A percentile compares a stretch with the other conserved stretches of the same genome.
Conservation (phyloP, 1,140 invertebrate species). For the Cydia strobilella region DNA sequence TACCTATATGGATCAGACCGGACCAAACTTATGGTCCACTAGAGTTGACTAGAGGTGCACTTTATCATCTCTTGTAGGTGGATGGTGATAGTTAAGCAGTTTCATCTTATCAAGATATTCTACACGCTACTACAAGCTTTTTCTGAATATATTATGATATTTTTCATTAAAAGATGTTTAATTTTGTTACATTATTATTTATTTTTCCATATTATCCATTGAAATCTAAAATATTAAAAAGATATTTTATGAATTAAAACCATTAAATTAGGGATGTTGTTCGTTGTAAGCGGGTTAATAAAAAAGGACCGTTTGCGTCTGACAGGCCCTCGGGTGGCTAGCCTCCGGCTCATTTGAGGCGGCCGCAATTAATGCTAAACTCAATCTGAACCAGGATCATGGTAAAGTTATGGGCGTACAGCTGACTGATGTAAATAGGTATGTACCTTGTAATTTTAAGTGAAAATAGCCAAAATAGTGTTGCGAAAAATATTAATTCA, state of each 20-base stretch:
- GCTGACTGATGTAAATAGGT: neutral
- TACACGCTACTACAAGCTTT: too few species aligned
- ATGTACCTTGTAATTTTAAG: too few species aligned
- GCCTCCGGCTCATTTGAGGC: conserved; percentile 25
- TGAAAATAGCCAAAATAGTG: too few species aligned
- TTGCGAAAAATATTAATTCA: too few species aligned
- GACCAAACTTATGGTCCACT: neutral
- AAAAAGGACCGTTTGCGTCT: conserved; percentile 20
- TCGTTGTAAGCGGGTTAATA: conserved; percentile 28
- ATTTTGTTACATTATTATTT: neutral
- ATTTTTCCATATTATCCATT: neutral
- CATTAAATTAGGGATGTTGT: conserved; percentile 19
- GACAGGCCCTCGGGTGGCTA: conserved; percentile 21
- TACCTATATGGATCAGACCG: neutral
- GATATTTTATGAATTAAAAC: neutral
- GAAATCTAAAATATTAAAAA: neutral
- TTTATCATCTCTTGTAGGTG: neutral
- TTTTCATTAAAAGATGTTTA: neutral
- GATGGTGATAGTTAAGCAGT: neutral
- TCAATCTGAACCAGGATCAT: conserved; percentile 16
- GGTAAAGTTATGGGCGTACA: neutral
- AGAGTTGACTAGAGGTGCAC: neutral
- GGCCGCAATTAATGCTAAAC: conserved; percentile 29
- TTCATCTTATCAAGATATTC: neutral
- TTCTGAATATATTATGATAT: neutral